Base-by-base conservation (phyloP, 2,113 vertebrate genomes). In the Protobothrops flavoviridis region DNA sequence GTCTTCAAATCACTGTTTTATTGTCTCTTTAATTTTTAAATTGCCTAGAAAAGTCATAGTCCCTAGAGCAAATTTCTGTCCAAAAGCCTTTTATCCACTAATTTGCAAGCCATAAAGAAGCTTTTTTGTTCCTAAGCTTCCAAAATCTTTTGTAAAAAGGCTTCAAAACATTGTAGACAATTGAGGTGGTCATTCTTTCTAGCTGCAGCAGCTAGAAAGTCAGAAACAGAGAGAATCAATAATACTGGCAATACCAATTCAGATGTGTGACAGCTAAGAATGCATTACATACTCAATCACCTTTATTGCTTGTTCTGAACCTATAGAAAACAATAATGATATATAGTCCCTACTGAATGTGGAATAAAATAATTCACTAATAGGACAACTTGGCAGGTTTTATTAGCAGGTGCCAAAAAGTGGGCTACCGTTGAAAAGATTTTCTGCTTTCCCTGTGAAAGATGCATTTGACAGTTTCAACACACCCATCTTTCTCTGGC, bases 381-480 rank as follows among this genome's bases (percentile, higher is more conserved):
- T 57, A 64, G 21, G 17, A 55, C 26, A 24, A 33, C n/a, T 56
- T 5, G 21, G 17, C 21, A 86, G 81, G 26, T 90, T 94, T 87
- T 13, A 55, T 33, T 50, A 69, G 21, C 74, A 15, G 13, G n/a
- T 90, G 88, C 88, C 91, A 87, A 92, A 86, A 91, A 52, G 12
- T 3, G 23, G 61, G 87, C 45, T 64, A 92, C 92, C 26, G 21
- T 29, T 90, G 88, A 90, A 86, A 89, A 43, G 56, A 55, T 69
- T 94, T 94, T 88, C 93, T 89, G 88, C 57, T 86, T 48, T 86
- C 45, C 86, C 56, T 74, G 20, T 9, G 43, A 33, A 91, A 59
- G 53, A 92, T 9, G 33, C 4, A 29, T 87, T 33, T 90, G 91
- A 53, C 33, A 55, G 69, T 55, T 43, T 39, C 13, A 48, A 56